These are phyloP conservation scores for Xiphydria camelus DNA, from an alignment of 2,888 invertebrate species.

Conservation along the genomic window DNA sequence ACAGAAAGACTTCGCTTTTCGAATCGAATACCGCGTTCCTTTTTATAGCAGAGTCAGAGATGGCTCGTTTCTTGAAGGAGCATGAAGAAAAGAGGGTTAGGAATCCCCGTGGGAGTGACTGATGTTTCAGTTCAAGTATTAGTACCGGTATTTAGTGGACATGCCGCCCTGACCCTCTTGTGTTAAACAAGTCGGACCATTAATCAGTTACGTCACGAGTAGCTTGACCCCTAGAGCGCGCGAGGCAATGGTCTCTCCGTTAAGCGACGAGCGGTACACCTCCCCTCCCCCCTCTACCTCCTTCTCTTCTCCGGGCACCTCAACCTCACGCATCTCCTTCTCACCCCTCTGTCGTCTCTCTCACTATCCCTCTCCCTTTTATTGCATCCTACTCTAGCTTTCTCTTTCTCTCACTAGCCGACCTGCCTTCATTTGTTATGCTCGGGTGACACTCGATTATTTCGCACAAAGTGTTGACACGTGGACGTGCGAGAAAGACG, in stretches of 20 bases:
- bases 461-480: conserved; percentile 39
- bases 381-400: too few species aligned
- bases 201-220: conserved; percentile 48
- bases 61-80: too few species aligned
- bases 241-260: conserved; percentile 1
- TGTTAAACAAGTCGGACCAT: conserved; percentile 51
- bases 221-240: conserved; percentile 38
- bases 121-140: conserved; percentile 42
- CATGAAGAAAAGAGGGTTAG: neutral
- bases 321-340: conserved; percentile 8
- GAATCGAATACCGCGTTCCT: too few species aligned
- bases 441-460: conserved; percentile 55
- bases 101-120: conserved; percentile 11
- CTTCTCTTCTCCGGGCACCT: conserved; percentile 22
- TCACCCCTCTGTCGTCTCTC: conserved; percentile 19
- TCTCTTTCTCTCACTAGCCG: too few species aligned
- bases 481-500: conserved; percentile 27
- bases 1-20: too few species aligned
- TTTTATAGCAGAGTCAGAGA: too few species aligned
- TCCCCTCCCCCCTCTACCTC: conserved; percentile 31
- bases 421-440: conserved; percentile 53
- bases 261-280: conserved; percentile 17
- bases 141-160: conserved; percentile 48
- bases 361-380: conserved; percentile 16
- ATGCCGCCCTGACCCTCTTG: conserved; percentile 38